A percentile compares a stretch with the other conserved stretches of the same genome.
Evolutionary conservation across 30 jellyfish, hydroid and myxozoan species (phyloP).

Genomic region (Sanderia malayensis): DNA sequence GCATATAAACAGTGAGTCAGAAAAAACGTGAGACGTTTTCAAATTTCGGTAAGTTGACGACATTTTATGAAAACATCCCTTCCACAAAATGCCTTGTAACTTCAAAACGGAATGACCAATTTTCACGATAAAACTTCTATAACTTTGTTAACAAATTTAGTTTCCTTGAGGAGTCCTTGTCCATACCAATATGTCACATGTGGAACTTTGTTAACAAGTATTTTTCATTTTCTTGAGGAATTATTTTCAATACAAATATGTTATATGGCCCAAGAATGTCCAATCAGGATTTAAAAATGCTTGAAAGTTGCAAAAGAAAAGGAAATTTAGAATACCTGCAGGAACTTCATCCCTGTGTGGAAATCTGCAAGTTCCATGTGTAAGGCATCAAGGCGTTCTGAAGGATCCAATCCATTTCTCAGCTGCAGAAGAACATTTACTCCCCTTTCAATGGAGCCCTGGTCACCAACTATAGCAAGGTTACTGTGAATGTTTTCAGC

Average conservation of each 20-base stretch:
- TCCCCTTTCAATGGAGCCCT: constrained; percentile 2
- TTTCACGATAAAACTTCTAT: no score
- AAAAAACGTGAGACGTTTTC: not conserved
- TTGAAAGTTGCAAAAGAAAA: not conserved
- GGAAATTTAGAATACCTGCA: constrained; percentile 2
- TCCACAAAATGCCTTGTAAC: no score
- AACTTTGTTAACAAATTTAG: no score
- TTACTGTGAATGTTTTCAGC: not conserved
- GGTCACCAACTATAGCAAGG: constrained; percentile 6
- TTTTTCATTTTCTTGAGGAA: not conserved
- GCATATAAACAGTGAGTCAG: not conserved
- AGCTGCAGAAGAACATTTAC: constrained; percentile 16
- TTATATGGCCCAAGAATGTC: not conserved
- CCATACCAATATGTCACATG: no score
- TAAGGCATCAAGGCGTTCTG: not conserved
- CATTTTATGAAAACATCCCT: no score
- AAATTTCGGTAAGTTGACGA: not conserved
- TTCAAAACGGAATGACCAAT: no score
- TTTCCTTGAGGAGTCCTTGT: no score
- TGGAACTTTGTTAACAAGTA: no score
- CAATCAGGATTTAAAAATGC: not conserved
- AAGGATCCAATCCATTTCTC: constrained; percentile 1
- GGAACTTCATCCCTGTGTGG: constrained; percentile 15
- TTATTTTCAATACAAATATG: not conserved
- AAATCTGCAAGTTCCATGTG: constrained; percentile 14